phyloP scores from a whole-genome alignment of 2,797 vertebrate genomes.

The Alectoris magna region DNA sequence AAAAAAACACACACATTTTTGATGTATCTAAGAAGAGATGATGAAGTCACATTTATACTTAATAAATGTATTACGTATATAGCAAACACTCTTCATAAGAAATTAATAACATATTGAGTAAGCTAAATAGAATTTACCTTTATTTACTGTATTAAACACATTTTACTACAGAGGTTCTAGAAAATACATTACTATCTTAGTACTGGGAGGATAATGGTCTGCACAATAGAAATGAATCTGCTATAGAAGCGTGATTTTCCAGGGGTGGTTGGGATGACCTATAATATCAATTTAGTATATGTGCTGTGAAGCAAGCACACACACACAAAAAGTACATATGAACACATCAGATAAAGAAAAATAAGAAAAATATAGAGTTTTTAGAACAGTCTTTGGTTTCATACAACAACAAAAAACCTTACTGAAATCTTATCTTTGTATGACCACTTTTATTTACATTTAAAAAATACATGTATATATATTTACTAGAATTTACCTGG shows the following conservation, averaged over 20 bases:
- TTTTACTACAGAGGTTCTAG: background rate
- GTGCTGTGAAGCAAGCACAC: too few species aligned
- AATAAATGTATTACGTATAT: background rate
- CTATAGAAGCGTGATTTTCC: background rate
- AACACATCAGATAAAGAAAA: background rate
- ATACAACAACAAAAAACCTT: background rate
- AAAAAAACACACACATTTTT: background rate
- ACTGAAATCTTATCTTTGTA: background rate
- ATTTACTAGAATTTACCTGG: background rate
- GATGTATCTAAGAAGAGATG: background rate
- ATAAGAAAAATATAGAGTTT: background rate
- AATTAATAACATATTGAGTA: background rate
- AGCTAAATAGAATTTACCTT: background rate
- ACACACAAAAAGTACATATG: background rate
- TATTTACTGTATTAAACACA: background rate
- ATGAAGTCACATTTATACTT: background rate
- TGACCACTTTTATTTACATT: background rate
- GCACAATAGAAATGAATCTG: background rate
- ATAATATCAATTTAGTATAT: too few species aligned
- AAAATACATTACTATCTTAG: accelerated
- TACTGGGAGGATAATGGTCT: background rate
- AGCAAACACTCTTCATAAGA: background rate
- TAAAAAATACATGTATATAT: background rate
- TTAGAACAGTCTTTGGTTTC: background rate
- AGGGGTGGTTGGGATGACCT: background rate